Evolutionary conservation across 1,140 invertebrate genomes (phyloP), one percentile per base, ranked within the genome.

Genomic region (Daktulosphaira vitifoliae): DNA sequence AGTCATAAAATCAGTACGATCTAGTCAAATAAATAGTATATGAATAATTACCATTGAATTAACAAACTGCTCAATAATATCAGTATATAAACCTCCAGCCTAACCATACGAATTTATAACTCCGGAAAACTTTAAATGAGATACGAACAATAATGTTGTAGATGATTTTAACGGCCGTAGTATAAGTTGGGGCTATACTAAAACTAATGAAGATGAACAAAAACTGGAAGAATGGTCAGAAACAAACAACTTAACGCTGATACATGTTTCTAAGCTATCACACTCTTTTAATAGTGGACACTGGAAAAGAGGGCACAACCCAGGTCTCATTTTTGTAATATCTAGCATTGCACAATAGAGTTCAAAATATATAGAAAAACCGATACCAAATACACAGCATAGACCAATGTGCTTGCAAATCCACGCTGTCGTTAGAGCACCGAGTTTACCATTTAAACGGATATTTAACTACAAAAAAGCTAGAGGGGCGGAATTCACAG

Each of bases 381-480:
- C n/a, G n/a, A n/a, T n/a, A 25, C 62, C 62, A 33, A 65, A 29
- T 18, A 29, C 62, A 16, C 62, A 65, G 50, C 56, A 62, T 9
- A 29, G 38, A 62, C 20, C 46, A 44, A 25, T 65, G 23, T 26
- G 16, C 46, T 23, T 39, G 22, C 50, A n/a, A n/a, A n/a, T n/a
- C n/a, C n/a, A n/a, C n/a, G n/a, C n/a, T n/a, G n/a, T n/a, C n/a
- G n/a, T n/a, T n/a, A n/a, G n/a, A n/a, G n/a, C n/a, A n/a, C n/a
- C n/a, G n/a, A n/a, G n/a, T n/a, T n/a, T n/a, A n/a, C n/a, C n/a
- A n/a, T n/a, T n/a, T n/a, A n/a, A n/a, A n/a, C n/a, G n/a, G n/a
- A n/a, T n/a, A n/a, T n/a, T n/a, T n/a, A n/a, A n/a, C n/a, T n/a
- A n/a, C n/a, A n/a, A n/a, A n/a, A n/a, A n/a, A n/a, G n/a, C n/a